These are phyloP conservation scores for Stenurella melanura DNA, from an alignment of 2,888 invertebrate species.

Conservation along the genomic window DNA sequence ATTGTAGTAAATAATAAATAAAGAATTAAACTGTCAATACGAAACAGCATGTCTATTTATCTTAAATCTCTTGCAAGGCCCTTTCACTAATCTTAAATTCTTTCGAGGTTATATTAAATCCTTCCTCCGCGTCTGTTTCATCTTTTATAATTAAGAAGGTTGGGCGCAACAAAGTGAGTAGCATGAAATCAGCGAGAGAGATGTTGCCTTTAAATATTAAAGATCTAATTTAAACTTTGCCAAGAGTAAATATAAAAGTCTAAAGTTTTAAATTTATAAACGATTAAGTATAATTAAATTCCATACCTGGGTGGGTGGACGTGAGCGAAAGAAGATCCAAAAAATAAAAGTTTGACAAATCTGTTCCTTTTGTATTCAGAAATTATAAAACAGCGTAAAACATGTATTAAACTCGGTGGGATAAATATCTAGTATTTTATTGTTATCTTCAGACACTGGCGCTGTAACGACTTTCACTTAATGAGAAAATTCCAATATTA, in stretches of 20 bases:
- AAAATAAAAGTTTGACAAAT: constrained; percentile 10
- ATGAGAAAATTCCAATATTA: no score
- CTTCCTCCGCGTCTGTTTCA: not conserved
- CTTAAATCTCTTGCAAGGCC: constrained; percentile 2
- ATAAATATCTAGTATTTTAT: no score
- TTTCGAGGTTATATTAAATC: constrained; percentile 24
- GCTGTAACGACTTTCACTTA: no score
- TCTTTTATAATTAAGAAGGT: constrained; percentile 35
- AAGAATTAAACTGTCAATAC: not conserved
- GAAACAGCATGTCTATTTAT: not conserved
- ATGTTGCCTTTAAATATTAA: constrained; percentile 42
- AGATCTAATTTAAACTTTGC: constrained; percentile 41
- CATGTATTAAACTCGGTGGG: no score
- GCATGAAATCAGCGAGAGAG: constrained; percentile 33
- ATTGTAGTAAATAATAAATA: not conserved
- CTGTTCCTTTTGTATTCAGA: not conserved
- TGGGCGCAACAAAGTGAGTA: constrained; percentile 29
- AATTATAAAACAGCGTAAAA: not conserved
- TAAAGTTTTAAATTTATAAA: constrained; percentile 42
- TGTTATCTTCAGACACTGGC: no score
- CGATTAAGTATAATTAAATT: constrained; percentile 38
- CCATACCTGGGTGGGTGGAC: constrained; percentile 13
- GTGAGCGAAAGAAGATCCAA: not conserved
- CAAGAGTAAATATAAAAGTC: constrained; percentile 40
- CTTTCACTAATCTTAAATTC: constrained; percentile 22